Evolutionary conservation across 2,797 vertebrate species (phyloP), one percentile per base, ranked within the genome.

Genomic region (Knipowitschia caucasica): DNA sequence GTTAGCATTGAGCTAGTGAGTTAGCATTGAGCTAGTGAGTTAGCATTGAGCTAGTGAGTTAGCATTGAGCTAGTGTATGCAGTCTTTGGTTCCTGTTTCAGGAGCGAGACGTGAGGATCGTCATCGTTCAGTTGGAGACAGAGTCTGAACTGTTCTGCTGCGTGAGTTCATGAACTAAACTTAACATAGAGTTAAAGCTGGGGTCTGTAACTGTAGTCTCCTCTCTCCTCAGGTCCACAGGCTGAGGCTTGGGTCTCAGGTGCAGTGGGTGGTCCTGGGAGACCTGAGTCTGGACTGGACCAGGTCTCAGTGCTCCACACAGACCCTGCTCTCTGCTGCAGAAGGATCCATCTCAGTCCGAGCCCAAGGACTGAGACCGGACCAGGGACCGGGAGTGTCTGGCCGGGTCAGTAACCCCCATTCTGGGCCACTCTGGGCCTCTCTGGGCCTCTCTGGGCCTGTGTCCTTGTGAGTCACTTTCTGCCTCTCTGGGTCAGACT

Each of bases 111-210:
- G 90, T 93, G 42, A 86, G 92, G 44, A 93, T 96, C 86, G 89
- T 97, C 70, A 83, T 98, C 24, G 92, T 85, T 52, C 91, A 89
- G 71, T 91, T 95, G 80, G 90, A 93, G 59, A 92, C 92, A 29
- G 84, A 90, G 43, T 92, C 91, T 5, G 90, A 92, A 79, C 91
- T 97, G 55, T 94, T 97, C 86, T 98, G 95, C 68, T 96, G 95
- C 74, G 95, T 98, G 84, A 94, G 93, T 93, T 82, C 6, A 27
- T 5, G 43, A 15, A 10, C 30, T 31, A 29, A 29, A 29, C 4
- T 4, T 29, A 4, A 29, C 26, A 29, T 29, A 29, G 4, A 29
- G 4, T 29, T 29, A 4, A 9, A 29, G 26, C 26, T 30, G 1
- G 10, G 27, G 7, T 30, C 4, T 4, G n/a, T n/a, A n/a, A n/a